Percentiles rank a stretch among this genome's conserved stretches.
These are phyloP conservation scores for Latheticus oryzae DNA, from an alignment of 2,888 invertebrate genomes.

Conservation along the genomic window DNA sequence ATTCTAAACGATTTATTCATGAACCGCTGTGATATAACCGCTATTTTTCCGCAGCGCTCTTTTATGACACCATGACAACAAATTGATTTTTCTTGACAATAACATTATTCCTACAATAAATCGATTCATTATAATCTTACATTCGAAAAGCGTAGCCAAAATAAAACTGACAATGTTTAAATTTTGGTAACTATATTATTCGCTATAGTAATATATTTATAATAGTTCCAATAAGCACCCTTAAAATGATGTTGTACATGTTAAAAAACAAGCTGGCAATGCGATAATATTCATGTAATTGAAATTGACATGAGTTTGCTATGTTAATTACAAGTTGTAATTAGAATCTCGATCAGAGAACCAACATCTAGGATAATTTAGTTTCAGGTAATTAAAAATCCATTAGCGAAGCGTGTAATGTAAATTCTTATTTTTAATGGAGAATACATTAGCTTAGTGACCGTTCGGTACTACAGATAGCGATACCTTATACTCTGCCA, in stretches of 20 bases:
- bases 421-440: conserved; percentile 63
- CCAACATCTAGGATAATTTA: conserved; percentile 63
- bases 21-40: conserved; percentile 51
- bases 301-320: conserved; percentile 62
- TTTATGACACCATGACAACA: conserved; percentile 42
- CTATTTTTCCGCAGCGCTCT: conserved; percentile 42
- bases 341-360: conserved; percentile 62
- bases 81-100: conserved; percentile 43
- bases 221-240: conserved; percentile 19
- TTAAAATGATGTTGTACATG: conserved; percentile 26
- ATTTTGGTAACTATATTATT: too few species aligned
- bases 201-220: conserved; percentile 13
- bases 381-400: conserved; percentile 65
- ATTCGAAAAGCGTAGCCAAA: conserved; percentile 25
- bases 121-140: conserved; percentile 39
- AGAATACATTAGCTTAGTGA: conserved; percentile 56
- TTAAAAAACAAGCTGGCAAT: conserved; percentile 50
- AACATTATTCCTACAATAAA: conserved; percentile 33
- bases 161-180: conserved; percentile 20
- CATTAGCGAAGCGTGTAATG: conserved; percentile 64
- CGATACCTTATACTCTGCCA: conserved; percentile 50
- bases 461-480: conserved; percentile 50
- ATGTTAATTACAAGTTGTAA: conserved; percentile 62
- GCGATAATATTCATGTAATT: conserved; percentile 61
- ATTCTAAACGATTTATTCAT: conserved; percentile 55